These are phyloP conservation scores for Babylonia areolata DNA, from an alignment of 1,140 invertebrate species.

Conservation along the genomic window DNA sequence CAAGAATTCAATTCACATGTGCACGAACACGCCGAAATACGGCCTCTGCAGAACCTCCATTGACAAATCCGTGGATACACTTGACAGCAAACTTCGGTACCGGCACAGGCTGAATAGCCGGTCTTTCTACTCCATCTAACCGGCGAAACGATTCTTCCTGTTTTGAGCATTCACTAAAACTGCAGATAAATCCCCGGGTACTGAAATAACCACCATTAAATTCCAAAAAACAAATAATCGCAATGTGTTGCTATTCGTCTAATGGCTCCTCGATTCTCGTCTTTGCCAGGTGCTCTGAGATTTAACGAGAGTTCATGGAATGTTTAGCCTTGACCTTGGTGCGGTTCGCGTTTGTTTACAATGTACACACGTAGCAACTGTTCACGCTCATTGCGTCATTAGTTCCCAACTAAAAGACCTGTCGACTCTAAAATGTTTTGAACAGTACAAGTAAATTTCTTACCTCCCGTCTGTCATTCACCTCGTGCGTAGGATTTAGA, in stretches of 20 bases:
- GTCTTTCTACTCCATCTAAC: slow-evolving; percentile 15
- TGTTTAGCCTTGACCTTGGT: slow-evolving; percentile 17
- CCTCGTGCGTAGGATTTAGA: not conserved
- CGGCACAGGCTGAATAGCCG: slow-evolving; percentile 16
- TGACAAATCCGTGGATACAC: slow-evolving; percentile 53
- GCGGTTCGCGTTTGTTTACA: slow-evolving; percentile 3
- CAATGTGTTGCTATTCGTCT: slow-evolving; percentile 53
- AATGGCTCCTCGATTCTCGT: slow-evolving; percentile 57
- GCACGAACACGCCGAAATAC: slow-evolving; percentile 40
- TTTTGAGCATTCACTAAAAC: slow-evolving; percentile 20
- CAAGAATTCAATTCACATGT: slow-evolving; percentile 48
- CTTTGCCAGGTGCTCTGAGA: slow-evolving; percentile 50
- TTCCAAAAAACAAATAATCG: slow-evolving; percentile 51
- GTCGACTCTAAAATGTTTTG: not conserved
- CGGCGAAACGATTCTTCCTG: not conserved
- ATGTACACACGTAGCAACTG: slow-evolving; percentile 26
- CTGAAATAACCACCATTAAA: slow-evolving; percentile 28
- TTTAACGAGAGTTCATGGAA: slow-evolving; percentile 45
- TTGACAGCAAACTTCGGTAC: slow-evolving; percentile 44
- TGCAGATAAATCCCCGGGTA: not conserved
- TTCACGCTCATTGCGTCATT: not conserved
- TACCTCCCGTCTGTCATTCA: not conserved
- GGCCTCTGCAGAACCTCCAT: slow-evolving; percentile 45
- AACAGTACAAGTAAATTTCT: not conserved
- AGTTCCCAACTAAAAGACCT: not conserved